A percentile compares a stretch with the other conserved stretches of the same genome.
These are phyloP conservation scores for Mimachlamys varia DNA, from an alignment of 2,888 invertebrate genomes.

Conservation along the genomic window DNA sequence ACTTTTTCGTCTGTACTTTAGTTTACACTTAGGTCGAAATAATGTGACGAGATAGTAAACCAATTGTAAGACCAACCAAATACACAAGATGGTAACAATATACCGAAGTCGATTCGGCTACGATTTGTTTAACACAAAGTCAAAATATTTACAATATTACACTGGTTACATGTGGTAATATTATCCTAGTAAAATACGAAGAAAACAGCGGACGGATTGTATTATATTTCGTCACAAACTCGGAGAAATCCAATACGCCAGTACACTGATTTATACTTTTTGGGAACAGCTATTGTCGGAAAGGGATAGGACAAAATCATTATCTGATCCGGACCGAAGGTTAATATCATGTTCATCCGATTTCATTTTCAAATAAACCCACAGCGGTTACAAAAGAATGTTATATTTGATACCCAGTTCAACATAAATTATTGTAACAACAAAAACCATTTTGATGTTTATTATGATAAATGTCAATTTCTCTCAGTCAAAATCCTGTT, in stretches of 20 bases:
- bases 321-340: slow-evolving; percentile 34
- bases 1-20: too few species aligned
- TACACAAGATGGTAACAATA: too few species aligned
- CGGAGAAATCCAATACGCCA: not conserved
- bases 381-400: not conserved
- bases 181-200: not conserved
- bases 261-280: not conserved
- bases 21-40: too few species aligned
- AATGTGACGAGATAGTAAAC: too few species aligned
- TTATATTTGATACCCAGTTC: not conserved
- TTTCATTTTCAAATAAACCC: slow-evolving; percentile 34
- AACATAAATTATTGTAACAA: slow-evolving; percentile 34
- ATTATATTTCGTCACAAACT: not conserved
- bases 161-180: too few species aligned
- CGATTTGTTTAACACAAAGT: too few species aligned
- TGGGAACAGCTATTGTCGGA: slow-evolving; percentile 2
- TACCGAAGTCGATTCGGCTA: too few species aligned
- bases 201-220: not conserved
- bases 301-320: slow-evolving; percentile 6
- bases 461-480: slow-evolving; percentile 18
- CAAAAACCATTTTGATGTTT: not conserved
- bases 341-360: slow-evolving; percentile 31
- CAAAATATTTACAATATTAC: too few species aligned
- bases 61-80: too few species aligned
- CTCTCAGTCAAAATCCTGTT: not conserved